phyloP scores from a whole-genome alignment of 2,113 vertebrate genomes.

The Falco punctatus region DNA sequence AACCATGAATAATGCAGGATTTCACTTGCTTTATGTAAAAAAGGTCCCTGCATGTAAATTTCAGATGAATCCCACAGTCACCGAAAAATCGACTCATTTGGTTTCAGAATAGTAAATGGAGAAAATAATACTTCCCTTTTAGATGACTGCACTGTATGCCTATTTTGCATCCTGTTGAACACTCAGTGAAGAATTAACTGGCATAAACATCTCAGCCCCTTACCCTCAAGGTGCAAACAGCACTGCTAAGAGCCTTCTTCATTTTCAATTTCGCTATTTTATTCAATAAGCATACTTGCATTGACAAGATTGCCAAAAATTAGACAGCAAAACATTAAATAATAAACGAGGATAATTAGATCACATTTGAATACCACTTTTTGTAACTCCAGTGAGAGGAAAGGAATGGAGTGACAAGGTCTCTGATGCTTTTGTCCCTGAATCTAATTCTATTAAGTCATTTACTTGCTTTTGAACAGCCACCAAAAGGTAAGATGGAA shows the following conservation, averaged over 20 bases:
- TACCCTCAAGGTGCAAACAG: neutral
- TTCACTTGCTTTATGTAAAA: neutral
- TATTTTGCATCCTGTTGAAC: conserved; percentile 10
- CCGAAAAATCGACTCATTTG: conserved; percentile 25
- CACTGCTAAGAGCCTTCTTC: neutral
- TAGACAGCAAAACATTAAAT: neutral
- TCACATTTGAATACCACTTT: neutral
- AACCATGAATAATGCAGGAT: conserved; percentile 27
- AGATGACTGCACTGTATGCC: neutral
- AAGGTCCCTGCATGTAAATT: neutral
- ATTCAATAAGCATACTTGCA: neutral
- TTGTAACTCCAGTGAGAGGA: neutral
- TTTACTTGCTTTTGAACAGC: neutral
- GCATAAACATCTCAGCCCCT: neutral
- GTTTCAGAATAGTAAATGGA: conserved; percentile 12
- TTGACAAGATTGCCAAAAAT: neutral
- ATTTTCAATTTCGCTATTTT: neutral
- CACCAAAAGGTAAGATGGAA: neutral
- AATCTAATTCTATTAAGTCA: neutral
- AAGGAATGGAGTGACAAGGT: neutral
- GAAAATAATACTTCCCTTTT: conserved; percentile 4
- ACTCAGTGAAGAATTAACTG: neutral
- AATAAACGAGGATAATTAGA: neutral
- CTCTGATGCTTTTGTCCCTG: neutral
- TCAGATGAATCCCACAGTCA: neutral